Conservation (phyloP, 2,797 vertebrate genomes). For the Lagodon rhomboides region DNA sequence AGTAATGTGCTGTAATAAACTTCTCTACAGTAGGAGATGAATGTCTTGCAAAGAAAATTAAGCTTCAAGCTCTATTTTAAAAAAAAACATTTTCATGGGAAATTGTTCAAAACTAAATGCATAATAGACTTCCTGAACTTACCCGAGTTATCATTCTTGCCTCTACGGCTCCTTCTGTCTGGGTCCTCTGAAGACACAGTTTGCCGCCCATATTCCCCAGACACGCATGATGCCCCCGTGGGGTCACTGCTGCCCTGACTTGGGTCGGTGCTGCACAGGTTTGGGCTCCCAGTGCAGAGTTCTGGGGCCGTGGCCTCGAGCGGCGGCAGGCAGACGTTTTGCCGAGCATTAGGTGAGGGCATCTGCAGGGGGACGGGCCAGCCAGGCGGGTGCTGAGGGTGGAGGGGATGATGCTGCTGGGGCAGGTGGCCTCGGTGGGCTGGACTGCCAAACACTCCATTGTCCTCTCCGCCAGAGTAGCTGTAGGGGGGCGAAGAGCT, state of each 20-base stretch:
- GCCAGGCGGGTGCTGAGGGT: slow-evolving; percentile 84
- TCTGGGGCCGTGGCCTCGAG: slow-evolving; percentile 81
- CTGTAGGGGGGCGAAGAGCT: slow-evolving; percentile 90
- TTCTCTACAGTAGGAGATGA: neutral
- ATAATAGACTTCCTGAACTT: slow-evolving; percentile 54
- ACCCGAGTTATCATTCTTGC: slow-evolving; percentile 92
- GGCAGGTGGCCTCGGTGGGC: slow-evolving; percentile 85
- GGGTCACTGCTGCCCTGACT: slow-evolving; percentile 85
- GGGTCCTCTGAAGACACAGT: slow-evolving; percentile 88
- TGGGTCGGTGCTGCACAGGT: slow-evolving; percentile 84
- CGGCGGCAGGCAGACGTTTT: slow-evolving; percentile 87
- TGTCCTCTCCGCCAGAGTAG: slow-evolving; percentile 87
- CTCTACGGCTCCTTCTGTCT: slow-evolving; percentile 87
- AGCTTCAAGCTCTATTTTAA: no score
- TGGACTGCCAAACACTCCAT: slow-evolving; percentile 85
- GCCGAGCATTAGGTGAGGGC: slow-evolving; percentile 84
- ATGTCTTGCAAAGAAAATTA: neutral
- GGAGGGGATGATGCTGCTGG: slow-evolving; percentile 87
- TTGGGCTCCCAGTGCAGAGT: slow-evolving; percentile 69
- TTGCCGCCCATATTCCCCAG: slow-evolving; percentile 89
- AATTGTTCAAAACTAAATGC: neutral
- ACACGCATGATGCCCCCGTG: slow-evolving; percentile 83
- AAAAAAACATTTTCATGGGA: neutral
- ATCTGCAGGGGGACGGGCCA: slow-evolving; percentile 91
- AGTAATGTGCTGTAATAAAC: neutral